Base-by-base conservation (phyloP, 2,888 invertebrate species). In the Eupithecia centaureata region DNA sequence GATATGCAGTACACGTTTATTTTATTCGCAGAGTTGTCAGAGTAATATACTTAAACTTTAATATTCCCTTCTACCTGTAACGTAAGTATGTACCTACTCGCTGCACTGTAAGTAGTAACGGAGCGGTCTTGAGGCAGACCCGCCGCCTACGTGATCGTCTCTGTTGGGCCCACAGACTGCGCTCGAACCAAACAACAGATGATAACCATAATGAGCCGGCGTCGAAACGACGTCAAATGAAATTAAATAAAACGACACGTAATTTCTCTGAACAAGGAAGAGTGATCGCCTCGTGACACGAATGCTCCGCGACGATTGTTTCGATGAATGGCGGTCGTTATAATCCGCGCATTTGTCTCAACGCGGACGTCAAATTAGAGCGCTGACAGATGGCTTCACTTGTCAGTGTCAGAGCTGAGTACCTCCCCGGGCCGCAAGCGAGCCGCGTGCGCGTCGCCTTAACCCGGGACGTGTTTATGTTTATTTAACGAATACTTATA, bases 301-400 rank as follows among this genome's bases (percentile, higher is more conserved):
- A 74, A 66, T 67, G 65, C 63, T 66, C 58, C 52, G 42, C 67
- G 65, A 70, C 73, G 65, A 75, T 72, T 72, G 75, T 67, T 70
- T 64, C 52, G 66, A 74, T 69, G 68, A 71, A 76, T 74, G 66
- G 67, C 67, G 56, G 63, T 70, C 70, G 72, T 73, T 76, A 73
- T 76, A 77, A 79, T 77, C 77, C 76, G 74, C 74, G 71, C 70
- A 73, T 75, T 73, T 71, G 68, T 73, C 71, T 67, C 64, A 67
- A 68, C 63, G 66, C 66, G 60, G 54, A 61, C 33, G 74, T 71
- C 75, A 63, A 68, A 71, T 74, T 67, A 75, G 71, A 60, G 62
- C 35, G 57, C 62, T 75, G 79, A 79, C 71, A 66, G 74, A 79
- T 77, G 73, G 70, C 73, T 68, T 71, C 76, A 76, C 76, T 77